These are phyloP conservation scores for Tapirus indicus DNA, from an alignment of 2,797 vertebrate genomes.

Conservation along the genomic window DNA sequence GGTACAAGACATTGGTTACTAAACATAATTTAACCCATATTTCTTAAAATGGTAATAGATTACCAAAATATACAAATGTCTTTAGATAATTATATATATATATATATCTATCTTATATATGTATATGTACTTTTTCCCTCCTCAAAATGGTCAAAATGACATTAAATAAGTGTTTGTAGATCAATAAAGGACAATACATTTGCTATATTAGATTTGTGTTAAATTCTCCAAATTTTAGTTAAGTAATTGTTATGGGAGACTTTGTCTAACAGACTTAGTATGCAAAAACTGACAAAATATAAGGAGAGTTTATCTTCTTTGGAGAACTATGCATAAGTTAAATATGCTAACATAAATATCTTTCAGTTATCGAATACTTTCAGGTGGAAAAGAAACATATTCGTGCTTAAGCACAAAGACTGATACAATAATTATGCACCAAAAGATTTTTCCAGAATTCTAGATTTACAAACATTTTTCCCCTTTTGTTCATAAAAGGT, in stretches of 20 bases:
- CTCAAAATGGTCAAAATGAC: neutral
- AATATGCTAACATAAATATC: neutral
- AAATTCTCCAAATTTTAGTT: slow-evolving; percentile 5
- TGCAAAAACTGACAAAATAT: neutral
- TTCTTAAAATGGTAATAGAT: neutral
- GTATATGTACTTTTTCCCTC: neutral
- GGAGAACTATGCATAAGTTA: neutral
- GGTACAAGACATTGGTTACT: neutral
- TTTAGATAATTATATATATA: neutral
- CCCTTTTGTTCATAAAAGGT: neutral
- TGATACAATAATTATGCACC: neutral
- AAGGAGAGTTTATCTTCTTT: neutral
- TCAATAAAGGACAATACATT: neutral
- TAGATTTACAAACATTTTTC: neutral
- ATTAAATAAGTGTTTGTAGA: neutral
- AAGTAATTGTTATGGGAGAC: neutral
- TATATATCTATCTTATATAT: neutral
- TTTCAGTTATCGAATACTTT: neutral
- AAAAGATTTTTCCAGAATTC: neutral
- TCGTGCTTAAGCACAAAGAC: neutral
- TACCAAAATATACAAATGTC: neutral
- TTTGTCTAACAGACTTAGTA: neutral
- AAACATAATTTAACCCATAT: neutral
- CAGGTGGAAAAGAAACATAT: neutral
- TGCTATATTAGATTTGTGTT: neutral